Evolutionary conservation across 2,113 vertebrate genomes (phyloP), one percentile per base, ranked within the genome.

Genomic region (Hystrix brachyura): DNA sequence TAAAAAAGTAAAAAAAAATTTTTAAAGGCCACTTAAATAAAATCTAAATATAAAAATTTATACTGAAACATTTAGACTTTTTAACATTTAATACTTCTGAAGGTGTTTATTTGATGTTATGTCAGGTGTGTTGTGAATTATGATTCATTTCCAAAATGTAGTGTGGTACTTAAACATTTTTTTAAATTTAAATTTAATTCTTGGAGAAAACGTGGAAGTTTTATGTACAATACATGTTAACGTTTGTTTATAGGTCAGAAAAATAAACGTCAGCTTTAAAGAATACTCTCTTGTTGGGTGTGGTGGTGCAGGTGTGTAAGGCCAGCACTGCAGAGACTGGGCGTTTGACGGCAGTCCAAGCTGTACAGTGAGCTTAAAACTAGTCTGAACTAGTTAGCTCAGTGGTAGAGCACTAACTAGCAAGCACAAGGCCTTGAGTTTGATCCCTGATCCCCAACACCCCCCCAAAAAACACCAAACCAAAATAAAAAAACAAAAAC

Each of bases 171-270:
- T 89, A 21, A 43, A 90, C 19, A 15, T 38, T 84, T 90, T 65
- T 62, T 69, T 79, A 12, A 23, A 76, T 67, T 87, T 86, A 92
- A 76, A 93, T 96, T 96, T 74, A 83, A 97, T 59, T 57, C 19
- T 76, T 29, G 79, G 29, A 59, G 55, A 83, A 38, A 84, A 93
- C 84, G 17, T 90, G 5, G 53, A 89, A 15, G 25, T 87, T 87
- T 86, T 78, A 43, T 57, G 55, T 90, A 38, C 25, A 64, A 43
- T 43, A 72, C 5, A 8, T 62, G 18, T 83, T 62, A 57, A 83
- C 43, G 25, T 79, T 72, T 59, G 25, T 43, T 91, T 76, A 48
- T 53, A 78, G 64, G 85, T 86, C 18, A 67, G 13, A 78, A 90
- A 19, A 85, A 90, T 46, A 96, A 85, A 86, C 72, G 21, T 69